phyloP scores from a whole-genome alignment of 2,797 vertebrate genomes.

The Trachops cirrhosus region DNA sequence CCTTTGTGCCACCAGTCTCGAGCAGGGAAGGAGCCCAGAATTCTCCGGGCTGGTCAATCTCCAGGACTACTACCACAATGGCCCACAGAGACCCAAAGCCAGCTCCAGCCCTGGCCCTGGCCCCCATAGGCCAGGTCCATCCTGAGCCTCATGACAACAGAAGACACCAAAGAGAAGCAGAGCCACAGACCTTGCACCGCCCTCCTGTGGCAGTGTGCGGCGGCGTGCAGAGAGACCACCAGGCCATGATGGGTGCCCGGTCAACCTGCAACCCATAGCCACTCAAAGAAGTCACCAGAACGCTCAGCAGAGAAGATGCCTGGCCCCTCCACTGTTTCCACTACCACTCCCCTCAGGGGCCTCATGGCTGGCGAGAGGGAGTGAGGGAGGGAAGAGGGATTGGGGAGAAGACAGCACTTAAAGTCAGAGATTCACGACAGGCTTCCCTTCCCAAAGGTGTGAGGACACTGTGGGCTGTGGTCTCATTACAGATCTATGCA shows the following conservation, averaged over 20 bases:
- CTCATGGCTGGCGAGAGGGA: background rate
- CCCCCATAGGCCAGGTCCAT: background rate
- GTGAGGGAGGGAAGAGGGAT: background rate
- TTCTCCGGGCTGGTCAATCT: slow-evolving; percentile 3
- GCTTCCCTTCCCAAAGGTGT: background rate
- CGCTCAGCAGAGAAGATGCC: slow-evolving; percentile 35
- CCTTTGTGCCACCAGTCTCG: slow-evolving; percentile 61
- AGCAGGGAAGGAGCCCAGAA: slow-evolving; percentile 69
- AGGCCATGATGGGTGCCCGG: background rate
- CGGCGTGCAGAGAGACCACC: slow-evolving; percentile 11
- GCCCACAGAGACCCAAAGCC: slow-evolving; percentile 44
- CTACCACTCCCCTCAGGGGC: background rate
- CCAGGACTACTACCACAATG: background rate
- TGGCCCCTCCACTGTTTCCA: background rate
- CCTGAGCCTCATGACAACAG: slow-evolving; percentile 13
- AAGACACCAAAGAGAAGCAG: slow-evolving; percentile 45
- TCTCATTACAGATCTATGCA: background rate
- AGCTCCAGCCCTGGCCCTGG: slow-evolving; percentile 33
- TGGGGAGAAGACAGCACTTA: background rate
- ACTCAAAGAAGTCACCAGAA: slow-evolving; percentile 40
- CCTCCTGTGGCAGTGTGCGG: background rate
- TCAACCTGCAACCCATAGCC: background rate
- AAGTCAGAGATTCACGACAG: background rate
- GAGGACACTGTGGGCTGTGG: background rate
- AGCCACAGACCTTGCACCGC: slow-evolving; percentile 13